Conservation (phyloP, 1,140 invertebrate species). For the Homalodisca vitripennis region DNA sequence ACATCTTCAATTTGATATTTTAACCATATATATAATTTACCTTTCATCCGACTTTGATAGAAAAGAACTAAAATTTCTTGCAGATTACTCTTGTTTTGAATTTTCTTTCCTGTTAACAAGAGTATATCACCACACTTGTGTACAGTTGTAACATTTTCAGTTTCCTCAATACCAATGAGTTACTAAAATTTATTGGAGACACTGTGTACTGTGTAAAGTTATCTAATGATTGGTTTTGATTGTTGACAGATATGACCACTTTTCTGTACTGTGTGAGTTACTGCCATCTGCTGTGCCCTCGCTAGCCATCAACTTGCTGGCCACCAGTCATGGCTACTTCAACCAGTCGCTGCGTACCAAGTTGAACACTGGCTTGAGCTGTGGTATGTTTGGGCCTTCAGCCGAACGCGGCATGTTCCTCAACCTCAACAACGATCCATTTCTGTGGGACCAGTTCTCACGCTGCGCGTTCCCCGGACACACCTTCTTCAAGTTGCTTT, state of each 20-base stretch:
- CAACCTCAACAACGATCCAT: conserved; percentile 57
- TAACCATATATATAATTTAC: no score
- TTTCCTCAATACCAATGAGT: neutral
- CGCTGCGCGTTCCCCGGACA: conserved; percentile 56
- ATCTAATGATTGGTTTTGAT: conserved; percentile 8
- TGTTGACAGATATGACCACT: conserved; percentile 67
- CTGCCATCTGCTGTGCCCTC: conserved; percentile 67
- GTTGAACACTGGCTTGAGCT: conserved; percentile 57
- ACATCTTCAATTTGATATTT: no score
- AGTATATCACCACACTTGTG: no score
- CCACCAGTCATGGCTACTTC: conserved; percentile 60
- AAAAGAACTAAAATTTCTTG: no score
- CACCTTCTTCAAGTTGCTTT: conserved; percentile 57
- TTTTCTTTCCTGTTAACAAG: no score
- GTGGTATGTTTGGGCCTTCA: conserved; percentile 45
- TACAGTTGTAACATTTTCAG: no score
- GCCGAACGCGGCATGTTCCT: conserved; percentile 45
- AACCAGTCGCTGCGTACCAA: conserved; percentile 55
- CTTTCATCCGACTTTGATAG: no score
- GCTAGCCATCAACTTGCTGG: conserved; percentile 62
- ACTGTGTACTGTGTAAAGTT: neutral
- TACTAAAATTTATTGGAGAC: neutral
- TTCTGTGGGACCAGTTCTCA: conserved; percentile 57
- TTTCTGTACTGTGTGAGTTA: conserved; percentile 74
- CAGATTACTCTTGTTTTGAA: no score